Conservation (phyloP, 2,113 vertebrate genomes). For the Ctenodactylus gundi region DNA sequence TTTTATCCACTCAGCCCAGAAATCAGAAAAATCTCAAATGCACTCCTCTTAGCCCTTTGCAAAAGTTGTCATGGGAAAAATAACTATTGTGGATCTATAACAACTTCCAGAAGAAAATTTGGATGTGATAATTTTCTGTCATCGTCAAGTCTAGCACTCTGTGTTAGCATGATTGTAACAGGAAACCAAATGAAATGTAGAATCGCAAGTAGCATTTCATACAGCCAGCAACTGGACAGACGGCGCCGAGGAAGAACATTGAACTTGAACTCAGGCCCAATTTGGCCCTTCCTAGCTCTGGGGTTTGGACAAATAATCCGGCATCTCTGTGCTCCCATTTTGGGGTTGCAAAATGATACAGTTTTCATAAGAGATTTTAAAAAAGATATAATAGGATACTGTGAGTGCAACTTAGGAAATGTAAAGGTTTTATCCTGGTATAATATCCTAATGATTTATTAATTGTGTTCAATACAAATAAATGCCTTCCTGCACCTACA, state of each 20-base stretch:
- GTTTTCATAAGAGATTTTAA: background rate
- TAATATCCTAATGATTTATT: background rate
- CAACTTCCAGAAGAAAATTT: background rate
- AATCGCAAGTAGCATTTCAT: background rate
- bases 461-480: background rate
- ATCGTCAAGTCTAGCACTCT: background rate
- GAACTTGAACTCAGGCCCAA: background rate
- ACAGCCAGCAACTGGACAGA: background rate
- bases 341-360: background rate
- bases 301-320: background rate
- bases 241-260: background rate
- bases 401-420: background rate
- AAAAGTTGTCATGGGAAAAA: background rate
- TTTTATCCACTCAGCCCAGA: background rate
- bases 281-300: background rate
- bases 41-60: background rate
- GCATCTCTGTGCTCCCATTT: background rate
- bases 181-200: conserved; percentile 35
- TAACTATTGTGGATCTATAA: background rate
- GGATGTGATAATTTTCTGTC: background rate
- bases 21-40: background rate
- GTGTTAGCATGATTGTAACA: background rate
- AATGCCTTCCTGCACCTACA: background rate
- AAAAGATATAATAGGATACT: background rate
- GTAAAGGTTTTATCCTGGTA: background rate